These are phyloP conservation scores for Ornithoptera priamus DNA, from an alignment of 2,888 invertebrate species.

Conservation along the genomic window DNA sequence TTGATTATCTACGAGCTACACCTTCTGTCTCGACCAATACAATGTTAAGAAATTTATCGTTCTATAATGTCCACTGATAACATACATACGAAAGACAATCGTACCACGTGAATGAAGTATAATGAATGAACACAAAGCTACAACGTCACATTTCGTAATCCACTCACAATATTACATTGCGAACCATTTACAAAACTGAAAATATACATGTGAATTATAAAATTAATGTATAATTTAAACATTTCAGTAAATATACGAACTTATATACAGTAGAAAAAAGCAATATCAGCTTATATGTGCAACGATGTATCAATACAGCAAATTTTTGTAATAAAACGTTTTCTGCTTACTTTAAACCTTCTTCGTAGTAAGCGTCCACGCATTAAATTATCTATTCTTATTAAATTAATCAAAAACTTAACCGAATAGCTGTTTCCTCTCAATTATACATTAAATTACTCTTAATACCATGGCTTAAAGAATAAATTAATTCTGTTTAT, in stretches of 20 bases:
- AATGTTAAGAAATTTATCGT: conserved; percentile 7
- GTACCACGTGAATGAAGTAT: not conserved
- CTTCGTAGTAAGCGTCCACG: not conserved
- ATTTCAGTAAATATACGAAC: not conserved
- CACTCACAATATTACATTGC: not conserved
- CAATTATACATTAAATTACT: no score
- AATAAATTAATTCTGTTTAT: no score
- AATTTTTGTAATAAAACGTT: not conserved
- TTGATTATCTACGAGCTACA: not conserved
- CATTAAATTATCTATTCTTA: no score
- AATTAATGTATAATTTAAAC: not conserved
- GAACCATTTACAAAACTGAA: not conserved
- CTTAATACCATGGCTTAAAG: no score
- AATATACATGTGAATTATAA: not conserved
- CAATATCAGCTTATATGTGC: not conserved
- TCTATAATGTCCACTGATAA: conserved; percentile 2
- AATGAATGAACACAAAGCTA: not conserved
- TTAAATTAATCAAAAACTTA: no score
- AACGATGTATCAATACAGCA: not conserved
- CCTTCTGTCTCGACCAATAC: conserved; percentile 10
- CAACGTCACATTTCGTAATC: conserved; percentile 1
- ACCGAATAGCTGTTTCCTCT: no score
- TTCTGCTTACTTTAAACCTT: not conserved
- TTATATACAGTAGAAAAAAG: not conserved
- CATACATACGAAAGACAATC: no score